A percentile compares a stretch with the other conserved stretches of the same genome.
Conservation (phyloP, 1,140 invertebrate species). For the Cyphomyrmex costatus region DNA sequence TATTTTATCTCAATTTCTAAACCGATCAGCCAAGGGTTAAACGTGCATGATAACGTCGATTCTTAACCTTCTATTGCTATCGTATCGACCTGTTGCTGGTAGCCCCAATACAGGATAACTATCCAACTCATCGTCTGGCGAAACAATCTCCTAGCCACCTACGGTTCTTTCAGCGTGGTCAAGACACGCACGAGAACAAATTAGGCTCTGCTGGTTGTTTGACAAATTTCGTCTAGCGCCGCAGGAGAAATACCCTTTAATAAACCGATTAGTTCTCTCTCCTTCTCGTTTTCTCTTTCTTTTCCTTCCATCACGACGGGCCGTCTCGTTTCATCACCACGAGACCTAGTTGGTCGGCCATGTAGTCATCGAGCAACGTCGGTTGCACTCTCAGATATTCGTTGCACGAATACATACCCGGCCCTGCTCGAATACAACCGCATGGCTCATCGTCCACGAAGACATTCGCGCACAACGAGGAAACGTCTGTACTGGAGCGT, state of each 20-base stretch:
- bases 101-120: slow-evolving; percentile 50
- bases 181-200: slow-evolving; percentile 75
- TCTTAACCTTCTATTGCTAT: slow-evolving; percentile 50
- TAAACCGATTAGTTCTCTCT: slow-evolving; percentile 70
- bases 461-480: slow-evolving; percentile 50
- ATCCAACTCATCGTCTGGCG: slow-evolving; percentile 35
- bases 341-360: slow-evolving; percentile 73
- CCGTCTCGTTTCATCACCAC: slow-evolving; percentile 61
- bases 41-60: slow-evolving; percentile 57
- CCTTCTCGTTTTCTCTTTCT: slow-evolving; percentile 67
- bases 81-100: slow-evolving; percentile 39
- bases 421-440: slow-evolving; percentile 44
- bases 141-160: slow-evolving; percentile 65
- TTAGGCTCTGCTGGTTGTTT: slow-evolving; percentile 79
- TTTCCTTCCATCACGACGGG: slow-evolving; percentile 55
- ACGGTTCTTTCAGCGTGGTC: slow-evolving; percentile 67
- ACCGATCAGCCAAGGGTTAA: slow-evolving; percentile 31
- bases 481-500: slow-evolving; percentile 73
- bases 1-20: slow-evolving; percentile 21
- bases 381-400: slow-evolving; percentile 80
- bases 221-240: slow-evolving; percentile 85
- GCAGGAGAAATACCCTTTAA: slow-evolving; percentile 77
- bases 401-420: slow-evolving; percentile 78
- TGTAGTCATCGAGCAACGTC: slow-evolving; percentile 66
- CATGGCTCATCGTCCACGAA: slow-evolving; percentile 45